Evolutionary conservation across 2,888 invertebrate species (phyloP), one percentile per base, ranked within the genome.

Genomic region (Pherbina coryleti): DNA sequence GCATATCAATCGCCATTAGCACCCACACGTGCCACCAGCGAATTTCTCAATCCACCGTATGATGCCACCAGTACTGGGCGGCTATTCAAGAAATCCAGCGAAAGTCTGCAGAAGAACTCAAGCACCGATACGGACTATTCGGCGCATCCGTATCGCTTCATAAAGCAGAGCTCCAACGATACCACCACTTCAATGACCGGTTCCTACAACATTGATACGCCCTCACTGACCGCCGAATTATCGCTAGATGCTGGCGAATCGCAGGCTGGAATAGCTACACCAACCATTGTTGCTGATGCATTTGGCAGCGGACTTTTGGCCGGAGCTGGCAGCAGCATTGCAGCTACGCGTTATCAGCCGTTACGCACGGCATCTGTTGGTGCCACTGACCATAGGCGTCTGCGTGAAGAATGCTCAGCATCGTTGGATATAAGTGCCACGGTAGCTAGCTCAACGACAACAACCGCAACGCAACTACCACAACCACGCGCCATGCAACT

Each of bases 91-190:
- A 90, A 90, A 76, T 90, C 90, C 37, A 89, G 87, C 81, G 90
- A 90, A 82, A 90, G 90, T 66, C 77, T 90, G 53, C 90, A 89
- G 70, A 90, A 90, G 81, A 90, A 90, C 78, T 90, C 90, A 19
- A 90, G 90, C 83, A 89, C 90, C 5, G 90, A 90, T 14, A 90
- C 90, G 14, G 90, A 90, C 73, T 90, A 89, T 80, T 90, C 90
- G 57, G 86, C 88, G 7, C 90, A 90, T 83, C 90, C 90, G 60
- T 90, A 90, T 83, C 86, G 87, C 69, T 88, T 90, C 66, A 90
- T 90, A 60, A 90, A 90, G 81, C 90, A 90, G 85, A 90, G 89
- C 79, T 90, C 90, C 57, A 90, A 90, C 75, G 90, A 90, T 79
- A 90, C 90, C n/a, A 90, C 88, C 78, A 89, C 89, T 78, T 90